phyloP scores from a whole-genome alignment of 2,797 vertebrate species.

The Furcifer pardalis region DNA sequence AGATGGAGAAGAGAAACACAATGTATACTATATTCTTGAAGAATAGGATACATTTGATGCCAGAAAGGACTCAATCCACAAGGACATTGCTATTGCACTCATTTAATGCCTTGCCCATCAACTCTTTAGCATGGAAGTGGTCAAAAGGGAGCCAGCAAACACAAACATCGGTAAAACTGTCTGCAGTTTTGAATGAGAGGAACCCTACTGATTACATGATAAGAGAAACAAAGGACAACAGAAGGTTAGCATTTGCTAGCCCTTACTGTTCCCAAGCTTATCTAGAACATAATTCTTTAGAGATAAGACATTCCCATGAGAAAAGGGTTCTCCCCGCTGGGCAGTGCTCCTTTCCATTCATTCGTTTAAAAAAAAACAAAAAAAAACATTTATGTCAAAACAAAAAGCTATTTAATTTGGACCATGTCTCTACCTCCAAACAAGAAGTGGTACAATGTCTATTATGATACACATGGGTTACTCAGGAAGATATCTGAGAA shows the following conservation, averaged over 20 bases:
- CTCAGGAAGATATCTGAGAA: not conserved
- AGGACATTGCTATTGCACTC: not conserved
- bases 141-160: conserved; percentile 40
- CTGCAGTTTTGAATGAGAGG: conserved; percentile 45
- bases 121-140: conserved; percentile 36
- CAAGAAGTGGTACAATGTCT: conserved; percentile 41
- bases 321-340: conserved; percentile 55
- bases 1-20: not conserved
- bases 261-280: conserved; percentile 58
- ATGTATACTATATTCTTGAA: conserved; percentile 40
- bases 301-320: conserved; percentile 65
- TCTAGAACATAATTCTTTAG: conserved; percentile 55
- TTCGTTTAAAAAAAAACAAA: too few relatives aligned
- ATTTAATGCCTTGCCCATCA: conserved; percentile 28
- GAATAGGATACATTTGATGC: conserved; percentile 19
- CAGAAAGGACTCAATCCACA: conserved; percentile 24
- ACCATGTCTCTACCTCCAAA: conserved; percentile 55
- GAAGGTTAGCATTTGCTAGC: conserved; percentile 47
- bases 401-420: conserved; percentile 63
- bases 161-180: conserved; percentile 42
- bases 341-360: conserved; percentile 58
- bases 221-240: conserved; percentile 63
- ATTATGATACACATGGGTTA: not conserved
- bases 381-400: conserved; percentile 58
- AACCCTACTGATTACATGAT: conserved; percentile 40